phyloP scores from a whole-genome alignment of 2,113 vertebrate genomes.

The Malurus elegans region DNA sequence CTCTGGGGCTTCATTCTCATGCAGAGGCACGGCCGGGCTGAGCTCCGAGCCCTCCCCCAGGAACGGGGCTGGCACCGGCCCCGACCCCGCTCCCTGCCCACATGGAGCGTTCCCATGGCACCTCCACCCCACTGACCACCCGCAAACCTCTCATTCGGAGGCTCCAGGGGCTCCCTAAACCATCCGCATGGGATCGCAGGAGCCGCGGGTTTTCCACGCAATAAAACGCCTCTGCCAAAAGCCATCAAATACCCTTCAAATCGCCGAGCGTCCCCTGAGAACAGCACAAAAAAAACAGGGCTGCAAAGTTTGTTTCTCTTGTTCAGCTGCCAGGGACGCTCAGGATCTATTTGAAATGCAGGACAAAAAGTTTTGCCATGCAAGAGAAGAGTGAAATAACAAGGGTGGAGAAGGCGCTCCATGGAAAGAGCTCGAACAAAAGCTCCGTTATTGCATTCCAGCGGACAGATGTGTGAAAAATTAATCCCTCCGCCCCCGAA shows the following conservation, averaged over 20 bases:
- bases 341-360: constrained; percentile 30
- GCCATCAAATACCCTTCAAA: constrained; percentile 20
- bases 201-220: background rate
- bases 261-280: background rate
- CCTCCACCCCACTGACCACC: background rate
- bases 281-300: background rate
- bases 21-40: background rate
- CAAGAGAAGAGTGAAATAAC: constrained; percentile 37
- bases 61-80: background rate
- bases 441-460: constrained; percentile 27
- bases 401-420: background rate
- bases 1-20: background rate
- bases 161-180: background rate
- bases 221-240: constrained; percentile 1
- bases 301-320: constrained; percentile 46
- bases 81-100: background rate
- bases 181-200: background rate
- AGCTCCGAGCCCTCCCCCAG: background rate
- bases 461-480: constrained; percentile 51
- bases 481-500: constrained; percentile 23
- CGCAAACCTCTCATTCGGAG: background rate
- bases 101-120: background rate
- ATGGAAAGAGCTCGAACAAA: constrained; percentile 43
- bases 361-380: constrained; percentile 47
- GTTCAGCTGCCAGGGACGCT: constrained; percentile 32